Base-by-base conservation (phyloP, 2,888 invertebrate species). In the Diplazon laetatorius region DNA sequence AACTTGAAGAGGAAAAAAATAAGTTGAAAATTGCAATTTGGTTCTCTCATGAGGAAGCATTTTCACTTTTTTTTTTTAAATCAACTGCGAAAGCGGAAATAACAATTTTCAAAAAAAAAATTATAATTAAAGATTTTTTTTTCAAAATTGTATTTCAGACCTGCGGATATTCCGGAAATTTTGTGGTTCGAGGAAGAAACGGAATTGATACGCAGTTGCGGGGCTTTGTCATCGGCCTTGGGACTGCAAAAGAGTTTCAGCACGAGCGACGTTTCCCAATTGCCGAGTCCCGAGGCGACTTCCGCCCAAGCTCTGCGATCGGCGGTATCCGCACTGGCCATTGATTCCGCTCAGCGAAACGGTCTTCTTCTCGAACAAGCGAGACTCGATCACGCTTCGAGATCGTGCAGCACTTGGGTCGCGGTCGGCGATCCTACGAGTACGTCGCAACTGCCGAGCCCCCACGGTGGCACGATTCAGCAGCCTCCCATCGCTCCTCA, bases 371-470 rank as follows among this genome's bases (percentile, higher is more conserved):
- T 93, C 72, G 93, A 93, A 82, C 93, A 93, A 77, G 92, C 93
- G 1, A 91, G 94, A 60, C 91, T 95, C 78, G 94, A 94, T 71
- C 92, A 93, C 73, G 92, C 93, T 18, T 94, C 93, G 9, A 92
- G 97, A 2, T 96, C 96, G 0, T 96, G 96, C 91, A 96, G 96
- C 81, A 97, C 96, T 0, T 97, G 97, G 96, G 97, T 96, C 0
- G 96, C 95, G 82, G 96, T 96, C 1, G 97, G 97, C 0, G 95
- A 95, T 87, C 85, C 87, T 0, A 93, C 93, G 0, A 94, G 94
- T 65, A 96, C 96, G 0, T 96, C 96, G 0, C 96, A 96, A 89
- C 90, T 97, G 82, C 97, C 97, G 0, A 96, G 96, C 0, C 96
- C 96, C 0, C 96, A 96, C 87, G 94, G 94, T n/a, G 93, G 93